Percentiles rank a stretch among this genome's conserved stretches.
These are phyloP conservation scores for Nasonia longicornis DNA, from an alignment of 1,140 invertebrate genomes.

Conservation along the genomic window DNA sequence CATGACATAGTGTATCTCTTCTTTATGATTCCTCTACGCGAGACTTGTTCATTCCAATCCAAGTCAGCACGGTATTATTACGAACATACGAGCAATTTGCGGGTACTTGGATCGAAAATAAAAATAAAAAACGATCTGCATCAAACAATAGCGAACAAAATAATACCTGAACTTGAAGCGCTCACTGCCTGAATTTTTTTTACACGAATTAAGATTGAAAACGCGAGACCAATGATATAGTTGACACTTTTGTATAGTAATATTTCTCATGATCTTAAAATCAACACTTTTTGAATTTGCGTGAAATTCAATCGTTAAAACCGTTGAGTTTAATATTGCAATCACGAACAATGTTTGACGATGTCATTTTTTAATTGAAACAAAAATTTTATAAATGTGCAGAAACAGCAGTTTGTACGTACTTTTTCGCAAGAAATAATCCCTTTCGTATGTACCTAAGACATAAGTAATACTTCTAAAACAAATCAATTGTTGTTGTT, in stretches of 20 bases:
- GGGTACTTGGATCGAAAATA: background rate
- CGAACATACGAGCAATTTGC: background rate
- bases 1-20: background rate
- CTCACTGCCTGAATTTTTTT: constrained; percentile 15
- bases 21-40: constrained; percentile 5
- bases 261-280: background rate
- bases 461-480: constrained; percentile 10
- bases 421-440: background rate
- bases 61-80: background rate
- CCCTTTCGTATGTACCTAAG: background rate
- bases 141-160: background rate
- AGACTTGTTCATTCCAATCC: constrained; percentile 1
- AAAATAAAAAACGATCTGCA: background rate
- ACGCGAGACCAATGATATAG: background rate
- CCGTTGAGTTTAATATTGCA: background rate
- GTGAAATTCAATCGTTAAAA: background rate
- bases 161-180: background rate
- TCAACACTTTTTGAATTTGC: background rate
- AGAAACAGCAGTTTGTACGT: constrained; percentile 19
- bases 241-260: background rate
- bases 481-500: constrained; percentile 3
- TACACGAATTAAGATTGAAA: background rate
- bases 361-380: constrained; percentile 4
- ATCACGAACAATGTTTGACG: no score
- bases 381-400: background rate